phyloP scores from a whole-genome alignment of 2,888 invertebrate species.

The Asteroscopus sphinx region DNA sequence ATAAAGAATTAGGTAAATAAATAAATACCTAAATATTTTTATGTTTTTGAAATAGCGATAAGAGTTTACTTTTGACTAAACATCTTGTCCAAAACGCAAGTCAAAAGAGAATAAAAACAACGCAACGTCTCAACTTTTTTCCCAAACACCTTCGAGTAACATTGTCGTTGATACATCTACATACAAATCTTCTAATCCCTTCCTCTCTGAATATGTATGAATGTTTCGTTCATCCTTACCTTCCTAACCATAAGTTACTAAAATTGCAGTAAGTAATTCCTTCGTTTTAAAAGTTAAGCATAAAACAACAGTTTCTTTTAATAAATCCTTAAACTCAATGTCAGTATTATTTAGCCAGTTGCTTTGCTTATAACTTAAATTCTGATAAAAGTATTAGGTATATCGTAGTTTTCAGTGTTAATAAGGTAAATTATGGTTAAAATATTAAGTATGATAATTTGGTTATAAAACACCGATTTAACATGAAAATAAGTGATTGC shows the following conservation, averaged over 20 bases:
- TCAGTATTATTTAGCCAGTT: neutral
- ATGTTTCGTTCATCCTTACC: slow-evolving; percentile 4
- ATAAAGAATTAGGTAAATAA: too few relatives aligned
- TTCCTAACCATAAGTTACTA: neutral
- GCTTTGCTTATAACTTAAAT: too few relatives aligned
- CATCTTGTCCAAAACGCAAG: slow-evolving; percentile 1
- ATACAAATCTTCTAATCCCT: slow-evolving; percentile 39
- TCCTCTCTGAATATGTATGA: slow-evolving; percentile 42
- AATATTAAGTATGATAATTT: too few relatives aligned
- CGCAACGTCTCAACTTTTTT: slow-evolving; percentile 5
- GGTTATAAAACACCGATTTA: too few relatives aligned
- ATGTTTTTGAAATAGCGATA: too few relatives aligned
- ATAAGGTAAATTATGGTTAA: too few relatives aligned
- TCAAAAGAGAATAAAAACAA: neutral
- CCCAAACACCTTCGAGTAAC: neutral
- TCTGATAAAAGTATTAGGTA: too few relatives aligned
- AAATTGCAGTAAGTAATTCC: neutral
- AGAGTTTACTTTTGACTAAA: too few relatives aligned
- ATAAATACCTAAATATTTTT: too few relatives aligned
- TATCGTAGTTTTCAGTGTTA: too few relatives aligned
- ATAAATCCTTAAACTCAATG: neutral
- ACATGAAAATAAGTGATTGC: too few relatives aligned
- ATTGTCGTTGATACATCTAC: slow-evolving; percentile 22
- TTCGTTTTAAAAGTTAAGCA: neutral
- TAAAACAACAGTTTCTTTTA: neutral